phyloP scores from a whole-genome alignment of 2,888 invertebrate species.

The Ceraclea dissimilis region DNA sequence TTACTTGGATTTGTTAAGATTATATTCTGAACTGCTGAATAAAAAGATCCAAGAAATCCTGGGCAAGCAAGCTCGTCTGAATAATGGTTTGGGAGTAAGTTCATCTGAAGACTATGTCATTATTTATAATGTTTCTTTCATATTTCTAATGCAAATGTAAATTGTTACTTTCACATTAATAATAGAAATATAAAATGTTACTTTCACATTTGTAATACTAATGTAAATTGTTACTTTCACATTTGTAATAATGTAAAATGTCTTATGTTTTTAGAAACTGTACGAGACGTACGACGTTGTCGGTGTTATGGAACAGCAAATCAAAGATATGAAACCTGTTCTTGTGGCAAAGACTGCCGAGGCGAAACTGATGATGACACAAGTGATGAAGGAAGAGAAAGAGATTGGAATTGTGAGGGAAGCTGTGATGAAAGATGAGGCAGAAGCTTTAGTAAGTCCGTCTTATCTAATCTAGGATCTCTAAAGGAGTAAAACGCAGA shows the following conservation, averaged over 20 bases:
- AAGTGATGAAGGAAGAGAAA: slow-evolving; percentile 70
- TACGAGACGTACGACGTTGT: slow-evolving; percentile 76
- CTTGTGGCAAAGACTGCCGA: slow-evolving; percentile 69
- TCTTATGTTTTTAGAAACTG: slow-evolving; percentile 52
- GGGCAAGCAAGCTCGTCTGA: slow-evolving; percentile 58
- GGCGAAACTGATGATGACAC: slow-evolving; percentile 66
- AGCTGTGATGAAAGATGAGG: slow-evolving; percentile 76
- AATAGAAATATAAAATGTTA: no score
- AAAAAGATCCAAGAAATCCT: slow-evolving; percentile 64
- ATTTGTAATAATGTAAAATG: no score
- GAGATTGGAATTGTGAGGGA: slow-evolving; percentile 74
- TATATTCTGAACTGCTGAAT: slow-evolving; percentile 63
- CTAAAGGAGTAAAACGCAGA: no score
- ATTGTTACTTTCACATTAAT: no score
- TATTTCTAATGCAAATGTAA: not conserved
- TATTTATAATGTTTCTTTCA: not conserved
- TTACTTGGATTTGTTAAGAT: slow-evolving; percentile 76
- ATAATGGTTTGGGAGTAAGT: slow-evolving; percentile 59
- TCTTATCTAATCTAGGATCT: not conserved
- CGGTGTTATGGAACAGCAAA: slow-evolving; percentile 76
- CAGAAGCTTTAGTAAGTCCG: slow-evolving; percentile 60
- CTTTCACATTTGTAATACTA: no score
- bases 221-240: no score
- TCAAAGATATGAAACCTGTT: slow-evolving; percentile 73
- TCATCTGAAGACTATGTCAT: no score